Evolutionary conservation across 1,140 invertebrate species (phyloP), one percentile per base, ranked within the genome.

Genomic region (Eumeta japonica): DNA sequence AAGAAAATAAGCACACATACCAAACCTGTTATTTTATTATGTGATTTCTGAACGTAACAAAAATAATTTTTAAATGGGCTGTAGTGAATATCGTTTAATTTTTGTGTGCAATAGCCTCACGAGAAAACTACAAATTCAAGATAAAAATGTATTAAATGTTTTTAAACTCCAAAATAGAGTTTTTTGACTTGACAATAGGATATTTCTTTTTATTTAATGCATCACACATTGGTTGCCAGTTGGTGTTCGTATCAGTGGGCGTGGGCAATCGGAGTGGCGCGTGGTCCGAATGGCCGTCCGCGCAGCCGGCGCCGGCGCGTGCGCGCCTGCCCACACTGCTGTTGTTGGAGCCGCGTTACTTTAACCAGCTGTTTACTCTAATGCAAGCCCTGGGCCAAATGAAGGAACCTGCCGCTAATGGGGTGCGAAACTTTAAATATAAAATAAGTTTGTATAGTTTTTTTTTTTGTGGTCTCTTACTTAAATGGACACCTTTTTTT

Each of bases 221-320:
- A 32, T 39, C 3, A 12, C 37, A 34, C 35, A 33, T 33, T 19
- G 45, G 7, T 37, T 60, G 51, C 11, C 78, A 91, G 81, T 73
- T 94, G 56, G 89, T 94, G 10, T 94, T 92, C 66, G 90, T 94
- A 30, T 94, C 91, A 1, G 79, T 93, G 46, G 90, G 91, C 10
- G 87, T 85, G 20, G 83, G 84, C 30, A 82, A 84, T n/a, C 81
- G 87, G 13, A 78, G 84, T 24, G 78, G 84, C 27, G 86, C 88
- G 37, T 79, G 79, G 48, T 59, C 83, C 16, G 88, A 90, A 58
- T 85, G 85, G 55, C 86, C 88, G 0, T 89, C 87, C 0, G 77
- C 86, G 41, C 77, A 89, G 48, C 87, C 87, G 7, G 83, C 89
- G 2, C 92, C 91, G 14, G 85, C 87, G 0, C 81, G 87, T 43